phyloP scores from a whole-genome alignment of 2,113 vertebrate species.

The Hipposideros armiger region DNA sequence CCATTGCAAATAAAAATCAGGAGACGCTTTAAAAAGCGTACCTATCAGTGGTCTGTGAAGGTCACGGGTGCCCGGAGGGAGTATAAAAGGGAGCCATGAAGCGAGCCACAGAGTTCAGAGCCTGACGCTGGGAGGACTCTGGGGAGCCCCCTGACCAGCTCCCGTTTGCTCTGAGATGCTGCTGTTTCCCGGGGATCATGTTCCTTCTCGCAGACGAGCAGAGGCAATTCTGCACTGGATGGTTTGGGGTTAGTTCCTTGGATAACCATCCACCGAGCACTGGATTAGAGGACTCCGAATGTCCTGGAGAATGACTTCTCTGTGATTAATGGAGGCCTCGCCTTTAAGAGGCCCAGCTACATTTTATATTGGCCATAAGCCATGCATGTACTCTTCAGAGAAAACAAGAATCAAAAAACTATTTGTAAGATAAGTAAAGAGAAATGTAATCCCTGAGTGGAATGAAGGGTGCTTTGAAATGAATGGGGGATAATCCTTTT shows the following conservation, averaged over 20 bases:
- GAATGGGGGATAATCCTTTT: slow-evolving; percentile 91
- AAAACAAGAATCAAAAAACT: slow-evolving; percentile 81
- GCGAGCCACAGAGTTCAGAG: background rate
- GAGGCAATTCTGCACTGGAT: background rate
- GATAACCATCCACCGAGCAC: background rate
- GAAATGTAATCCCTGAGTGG: slow-evolving; percentile 90
- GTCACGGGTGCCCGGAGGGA: fast-evolving
- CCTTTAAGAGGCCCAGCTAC: slow-evolving; percentile 79
- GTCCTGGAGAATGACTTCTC: background rate
- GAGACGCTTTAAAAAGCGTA: background rate
- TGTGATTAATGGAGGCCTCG: slow-evolving; percentile 52
- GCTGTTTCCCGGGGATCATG: background rate
- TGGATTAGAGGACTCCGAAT: slow-evolving; percentile 45
- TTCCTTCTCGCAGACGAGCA: background rate
- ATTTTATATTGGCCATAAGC: slow-evolving; percentile 86
- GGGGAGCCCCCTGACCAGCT: background rate
- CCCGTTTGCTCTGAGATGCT: background rate
- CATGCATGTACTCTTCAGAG: slow-evolving; percentile 72
- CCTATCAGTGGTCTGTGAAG: background rate
- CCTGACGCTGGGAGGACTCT: background rate
- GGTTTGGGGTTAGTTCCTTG: background rate
- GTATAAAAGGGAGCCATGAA: background rate
- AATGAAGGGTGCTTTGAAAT: slow-evolving; percentile 90
- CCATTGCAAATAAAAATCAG: background rate
- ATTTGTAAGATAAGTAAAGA: slow-evolving; percentile 91